Base-by-base conservation (phyloP, 2,113 vertebrate genomes). In the Choloepus hoffmanni region DNA sequence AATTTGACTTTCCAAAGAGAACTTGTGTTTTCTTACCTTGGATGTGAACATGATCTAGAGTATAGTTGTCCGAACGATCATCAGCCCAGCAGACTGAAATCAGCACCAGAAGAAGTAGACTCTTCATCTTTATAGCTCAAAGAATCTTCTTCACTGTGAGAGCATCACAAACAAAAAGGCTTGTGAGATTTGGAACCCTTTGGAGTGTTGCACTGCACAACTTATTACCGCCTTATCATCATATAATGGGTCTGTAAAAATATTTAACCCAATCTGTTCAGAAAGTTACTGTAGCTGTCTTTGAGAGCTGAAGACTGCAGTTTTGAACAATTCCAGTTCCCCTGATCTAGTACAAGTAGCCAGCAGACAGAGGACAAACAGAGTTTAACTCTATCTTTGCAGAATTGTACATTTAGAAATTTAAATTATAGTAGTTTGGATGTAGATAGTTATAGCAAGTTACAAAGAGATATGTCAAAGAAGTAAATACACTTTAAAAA, bases 41-140 rank as follows among this genome's bases (percentile, higher is more conserved):
- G 95, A 99, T 84, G 89, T 99, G 99, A 98, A 99, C 98, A 96
- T 98, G 98, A 83, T 98, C 98, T 98, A 98, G 97, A 94, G 98
- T 98, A 94, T 98, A 98, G 76, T 98, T 99, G 95, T 96, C 90
- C 94, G 99, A 98, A 85, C 98, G 98, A 96, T 98, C 98, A 98
- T 98, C 99, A 98, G 98, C 99, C 99, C 99, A 98, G 91, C 98
- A 99, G 98, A 99, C 85, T 95, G 98, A 98, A 97, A 99, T 98
- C 96, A 99, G 98, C 98, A 99, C 99, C 98, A 99, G 98, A 95
- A 98, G 98, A 97, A 99, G 98, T 96, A 99, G 98, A 97, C 89
- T 98, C 97, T 97, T 99, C 99, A 99, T 99, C 97, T 98, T 98
- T 98, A 82, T 53, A 97, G 97, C 96, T 97, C 96, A 98, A 98